phyloP scores from a whole-genome alignment of 1,140 invertebrate species.

The Drosophila nigromelanica region DNA sequence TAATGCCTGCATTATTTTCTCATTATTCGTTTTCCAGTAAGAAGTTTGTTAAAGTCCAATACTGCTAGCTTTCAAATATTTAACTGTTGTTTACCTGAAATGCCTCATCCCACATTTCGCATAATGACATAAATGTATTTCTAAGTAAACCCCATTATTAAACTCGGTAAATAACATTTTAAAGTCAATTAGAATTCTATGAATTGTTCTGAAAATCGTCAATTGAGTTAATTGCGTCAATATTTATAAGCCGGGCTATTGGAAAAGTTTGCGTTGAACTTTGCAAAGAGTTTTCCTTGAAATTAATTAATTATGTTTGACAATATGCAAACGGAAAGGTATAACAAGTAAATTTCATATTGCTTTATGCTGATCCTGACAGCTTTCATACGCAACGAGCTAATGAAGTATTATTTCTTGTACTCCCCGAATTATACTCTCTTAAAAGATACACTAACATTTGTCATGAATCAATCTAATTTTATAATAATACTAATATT shows the following conservation, averaged over 20 bases:
- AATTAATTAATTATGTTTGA: conserved; percentile 74
- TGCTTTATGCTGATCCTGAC: conserved; percentile 48
- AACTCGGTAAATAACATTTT: conserved; percentile 2
- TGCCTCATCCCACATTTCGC: neutral
- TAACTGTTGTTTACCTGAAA: no score
- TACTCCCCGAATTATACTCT: no score
- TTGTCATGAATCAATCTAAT: no score
- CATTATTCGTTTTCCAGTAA: no score
- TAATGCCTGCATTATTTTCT: no score
- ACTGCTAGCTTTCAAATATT: neutral
- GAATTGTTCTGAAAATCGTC: conserved; percentile 19
- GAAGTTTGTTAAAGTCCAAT: no score
- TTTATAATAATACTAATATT: no score
- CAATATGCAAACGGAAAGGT: conserved; percentile 46
- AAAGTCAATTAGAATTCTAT: conserved; percentile 32
- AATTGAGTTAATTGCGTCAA: conserved; percentile 65
- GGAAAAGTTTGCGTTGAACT: conserved; percentile 22
- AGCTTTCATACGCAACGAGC: conserved; percentile 50
- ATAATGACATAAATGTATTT: neutral
- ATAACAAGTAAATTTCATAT: conserved; percentile 35
- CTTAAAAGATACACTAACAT: no score
- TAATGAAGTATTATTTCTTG: no score
- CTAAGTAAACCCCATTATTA: neutral
- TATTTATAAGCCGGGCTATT: conserved; percentile 22
- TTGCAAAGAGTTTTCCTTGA: conserved; percentile 31